Conservation (phyloP, 2,797 vertebrate genomes). For the Gadopsis marmoratus region DNA sequence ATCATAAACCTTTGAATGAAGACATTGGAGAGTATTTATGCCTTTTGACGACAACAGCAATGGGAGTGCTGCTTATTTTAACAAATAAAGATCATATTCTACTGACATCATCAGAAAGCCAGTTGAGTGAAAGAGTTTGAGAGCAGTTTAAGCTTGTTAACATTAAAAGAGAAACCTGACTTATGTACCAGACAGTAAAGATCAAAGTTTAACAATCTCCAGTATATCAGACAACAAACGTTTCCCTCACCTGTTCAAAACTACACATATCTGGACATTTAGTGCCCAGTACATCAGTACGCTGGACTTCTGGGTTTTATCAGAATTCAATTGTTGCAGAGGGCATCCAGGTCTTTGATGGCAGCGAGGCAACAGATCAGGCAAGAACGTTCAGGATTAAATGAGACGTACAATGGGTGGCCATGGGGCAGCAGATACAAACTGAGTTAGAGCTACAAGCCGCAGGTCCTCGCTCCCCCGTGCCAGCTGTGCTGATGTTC, state of each 20-base stretch:
- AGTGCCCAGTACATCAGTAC: background rate
- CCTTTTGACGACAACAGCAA: background rate
- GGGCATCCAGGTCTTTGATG: no score
- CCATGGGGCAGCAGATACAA: background rate
- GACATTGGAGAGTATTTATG: background rate
- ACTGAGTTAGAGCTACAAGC: no score
- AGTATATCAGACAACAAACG: background rate
- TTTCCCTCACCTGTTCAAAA: background rate
- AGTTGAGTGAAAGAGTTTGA: background rate
- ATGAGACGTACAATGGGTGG: background rate
- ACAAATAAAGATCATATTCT: constrained; percentile 9
- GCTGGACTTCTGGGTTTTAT: background rate
- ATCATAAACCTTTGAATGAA: background rate
- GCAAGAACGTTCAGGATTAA: background rate
- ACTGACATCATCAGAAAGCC: background rate
- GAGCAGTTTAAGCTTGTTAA: background rate
- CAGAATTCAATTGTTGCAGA: background rate
- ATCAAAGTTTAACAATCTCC: background rate
- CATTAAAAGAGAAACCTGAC: background rate
- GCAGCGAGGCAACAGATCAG: background rate
- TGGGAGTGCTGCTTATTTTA: background rate
- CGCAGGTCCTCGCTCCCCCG: no score
- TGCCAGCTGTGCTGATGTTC: no score
- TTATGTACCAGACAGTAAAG: background rate
- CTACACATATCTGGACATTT: background rate